phyloP scores from a whole-genome alignment of 2,797 vertebrate genomes.

The Galaxias olidus region DNA sequence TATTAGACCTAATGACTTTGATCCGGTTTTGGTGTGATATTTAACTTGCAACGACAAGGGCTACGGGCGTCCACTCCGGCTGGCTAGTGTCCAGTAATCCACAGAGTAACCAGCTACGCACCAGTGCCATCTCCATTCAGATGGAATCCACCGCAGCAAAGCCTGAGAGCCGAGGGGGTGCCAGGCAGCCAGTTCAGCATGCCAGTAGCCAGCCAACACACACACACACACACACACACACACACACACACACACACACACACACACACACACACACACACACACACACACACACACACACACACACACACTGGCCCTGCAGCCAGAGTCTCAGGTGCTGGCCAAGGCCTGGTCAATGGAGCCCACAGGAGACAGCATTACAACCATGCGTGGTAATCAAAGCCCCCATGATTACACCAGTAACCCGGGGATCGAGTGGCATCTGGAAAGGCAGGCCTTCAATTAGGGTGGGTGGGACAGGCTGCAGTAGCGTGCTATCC shows the following conservation, averaged over 20 bases:
- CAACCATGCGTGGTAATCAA: slow-evolving; percentile 57
- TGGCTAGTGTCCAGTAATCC: neutral
- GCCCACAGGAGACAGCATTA: slow-evolving; percentile 50
- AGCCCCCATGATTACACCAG: slow-evolving; percentile 50
- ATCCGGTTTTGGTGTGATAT: neutral
- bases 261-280: slow-evolving; percentile 7
- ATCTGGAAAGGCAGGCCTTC: slow-evolving; percentile 50
- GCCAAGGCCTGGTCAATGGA: slow-evolving; percentile 56
- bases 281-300: no score
- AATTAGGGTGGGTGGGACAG: slow-evolving; percentile 42
- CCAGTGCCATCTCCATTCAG: neutral
- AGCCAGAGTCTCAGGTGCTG: slow-evolving; percentile 52
- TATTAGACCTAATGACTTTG: neutral
- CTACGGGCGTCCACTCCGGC: no score
- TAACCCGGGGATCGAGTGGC: slow-evolving; percentile 51
- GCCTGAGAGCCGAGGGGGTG: slow-evolving; percentile 18
- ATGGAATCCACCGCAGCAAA: neutral
- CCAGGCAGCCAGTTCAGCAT: slow-evolving; percentile 38
- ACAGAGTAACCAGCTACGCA: no score
- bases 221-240: no score
- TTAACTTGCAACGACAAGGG: no score
- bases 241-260: slow-evolving; percentile 4
- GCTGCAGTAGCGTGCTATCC: slow-evolving; percentile 42
- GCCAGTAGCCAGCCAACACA: slow-evolving; percentile 49
- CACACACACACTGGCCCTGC: slow-evolving; percentile 41